Conservation (phyloP, 2,797 vertebrate species). For the Hirundo rustica region DNA sequence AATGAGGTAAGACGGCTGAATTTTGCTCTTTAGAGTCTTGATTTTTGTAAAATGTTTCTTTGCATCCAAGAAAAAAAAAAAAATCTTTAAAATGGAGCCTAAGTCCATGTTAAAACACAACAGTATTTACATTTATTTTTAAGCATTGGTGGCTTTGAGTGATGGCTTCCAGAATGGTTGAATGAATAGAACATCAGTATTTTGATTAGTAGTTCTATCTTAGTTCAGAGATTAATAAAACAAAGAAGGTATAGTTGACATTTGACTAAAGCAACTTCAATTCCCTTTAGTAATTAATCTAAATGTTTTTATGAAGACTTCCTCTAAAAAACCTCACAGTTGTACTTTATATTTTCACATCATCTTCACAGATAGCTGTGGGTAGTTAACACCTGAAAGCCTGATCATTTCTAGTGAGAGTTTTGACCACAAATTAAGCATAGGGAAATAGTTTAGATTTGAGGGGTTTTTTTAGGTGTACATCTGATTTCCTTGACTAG, state of each 20-base stretch:
- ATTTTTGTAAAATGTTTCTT: background rate
- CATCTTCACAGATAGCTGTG: background rate
- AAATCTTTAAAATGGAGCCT: background rate
- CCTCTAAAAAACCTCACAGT: background rate
- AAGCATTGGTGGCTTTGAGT: background rate
- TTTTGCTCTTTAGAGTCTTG: background rate
- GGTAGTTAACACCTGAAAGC: background rate
- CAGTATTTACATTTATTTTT: background rate
- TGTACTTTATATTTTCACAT: background rate
- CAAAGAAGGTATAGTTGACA: background rate
- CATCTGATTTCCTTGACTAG: background rate
- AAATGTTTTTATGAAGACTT: background rate
- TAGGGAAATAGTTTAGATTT: background rate
- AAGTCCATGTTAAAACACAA: background rate
- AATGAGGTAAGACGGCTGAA: background rate
- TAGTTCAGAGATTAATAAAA: slow-evolving; percentile 3
- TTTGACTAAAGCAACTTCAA: background rate
- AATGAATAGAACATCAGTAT: background rate
- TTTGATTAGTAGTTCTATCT: background rate
- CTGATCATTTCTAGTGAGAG: background rate
- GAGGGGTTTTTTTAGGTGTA: accelerated
- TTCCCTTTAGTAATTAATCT: background rate
- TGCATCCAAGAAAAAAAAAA: background rate
- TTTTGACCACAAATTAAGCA: background rate
- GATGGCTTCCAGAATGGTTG: background rate